Evolutionary conservation across 1,140 invertebrate species (phyloP).

Genomic region (Aphaenogaster floridana): DNA sequence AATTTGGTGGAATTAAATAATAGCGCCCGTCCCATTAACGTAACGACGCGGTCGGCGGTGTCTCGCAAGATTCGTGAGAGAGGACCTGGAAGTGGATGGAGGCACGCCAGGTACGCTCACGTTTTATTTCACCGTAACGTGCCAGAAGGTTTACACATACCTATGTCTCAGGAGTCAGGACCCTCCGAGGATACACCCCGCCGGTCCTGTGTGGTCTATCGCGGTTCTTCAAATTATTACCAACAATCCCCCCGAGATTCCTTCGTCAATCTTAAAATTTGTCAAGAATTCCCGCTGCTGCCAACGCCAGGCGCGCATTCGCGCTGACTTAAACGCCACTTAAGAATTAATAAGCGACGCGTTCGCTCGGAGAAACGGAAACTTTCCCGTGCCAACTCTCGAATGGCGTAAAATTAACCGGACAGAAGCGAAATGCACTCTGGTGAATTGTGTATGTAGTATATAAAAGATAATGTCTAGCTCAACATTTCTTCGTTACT

Average conservation of each 20-base stretch:
- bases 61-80: conserved; percentile 70
- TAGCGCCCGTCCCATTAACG: conserved; percentile 77
- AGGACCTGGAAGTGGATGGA: conserved; percentile 67
- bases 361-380: conserved; percentile 16
- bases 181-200: conserved; percentile 70
- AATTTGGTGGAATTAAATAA: conserved; percentile 78
- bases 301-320: conserved; percentile 35
- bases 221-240: conserved; percentile 76
- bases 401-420: conserved; percentile 51
- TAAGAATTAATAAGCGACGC: conserved; percentile 54
- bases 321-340: conserved; percentile 43
- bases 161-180: conserved; percentile 71
- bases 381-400: conserved; percentile 44
- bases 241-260: conserved; percentile 64
- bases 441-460: background rate
- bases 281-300: conserved; percentile 65
- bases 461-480: conserved; percentile 13
- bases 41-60: conserved; percentile 71
- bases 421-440: conserved; percentile 41
- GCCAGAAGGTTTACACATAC: conserved; percentile 74
- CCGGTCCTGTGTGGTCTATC: conserved; percentile 76
- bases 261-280: conserved; percentile 76
- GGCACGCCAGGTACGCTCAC: conserved; percentile 73
- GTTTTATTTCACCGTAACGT: conserved; percentile 78
- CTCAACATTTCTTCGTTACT: background rate